Evolutionary conservation across 1,140 invertebrate species (phyloP), one percentile per base, ranked within the genome.

Genomic region (Sycobia sp.): DNA sequence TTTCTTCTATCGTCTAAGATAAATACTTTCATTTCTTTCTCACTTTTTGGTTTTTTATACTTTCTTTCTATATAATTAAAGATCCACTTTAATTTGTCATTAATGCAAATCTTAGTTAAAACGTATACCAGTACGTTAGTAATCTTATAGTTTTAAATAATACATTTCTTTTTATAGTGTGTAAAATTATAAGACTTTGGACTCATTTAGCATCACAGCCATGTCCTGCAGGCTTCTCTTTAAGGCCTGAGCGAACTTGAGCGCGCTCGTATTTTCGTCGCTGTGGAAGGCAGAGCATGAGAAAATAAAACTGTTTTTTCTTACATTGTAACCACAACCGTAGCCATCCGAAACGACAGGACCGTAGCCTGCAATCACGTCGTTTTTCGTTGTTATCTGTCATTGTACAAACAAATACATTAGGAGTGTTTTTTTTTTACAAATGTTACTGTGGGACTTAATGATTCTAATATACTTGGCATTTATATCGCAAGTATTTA

Each of bases 271-370:
- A 62, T 89, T 86, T 67, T 89, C 87, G 65, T 92, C 92, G 16
- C 91, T 91, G 69, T 87, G 87, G 80, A 98, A 98, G 3, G 96
- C 94, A 14, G 94, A 91, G 38, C 98, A 86, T 71, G 92, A 94
- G 79, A 98, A 97, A 65, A 95, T 87, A 65, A 99, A 91, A 65
- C 85, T 84, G 73, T 95, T 88, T 55, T 86, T 84, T 70, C 94
- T 89, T 0, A 94, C 90, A 81, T 98, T 99, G 82, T 99, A 99
- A 63, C 92, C 94, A 73, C 93, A 96, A 16, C 98, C 98, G 77
- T 99, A 99, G 18, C 98, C 98, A 72, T 99, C 93, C 0, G 92
- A 91, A 29, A 98, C 96, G 0, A 99, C 98, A 4, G 98, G 92
- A 0, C 98, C 98, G 78, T 99, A 99, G 5, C 96, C 96, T 87